Percentiles rank a stretch among this genome's conserved stretches.
These are phyloP conservation scores for Pseudorectes ferrugineus DNA, from an alignment of 2,113 vertebrate genomes.

Conservation along the genomic window DNA sequence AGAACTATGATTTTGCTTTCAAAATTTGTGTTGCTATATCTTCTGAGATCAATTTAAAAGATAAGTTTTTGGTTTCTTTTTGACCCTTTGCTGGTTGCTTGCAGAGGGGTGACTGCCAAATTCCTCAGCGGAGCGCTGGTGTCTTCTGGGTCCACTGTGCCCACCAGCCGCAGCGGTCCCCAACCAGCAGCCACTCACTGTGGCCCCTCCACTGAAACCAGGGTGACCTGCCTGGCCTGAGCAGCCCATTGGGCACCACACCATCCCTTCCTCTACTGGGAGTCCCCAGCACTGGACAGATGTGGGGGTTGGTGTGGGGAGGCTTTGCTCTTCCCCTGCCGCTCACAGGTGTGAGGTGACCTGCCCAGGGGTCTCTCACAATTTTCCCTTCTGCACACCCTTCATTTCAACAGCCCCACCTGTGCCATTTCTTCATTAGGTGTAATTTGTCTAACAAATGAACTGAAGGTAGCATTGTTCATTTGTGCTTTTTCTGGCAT, in stretches of 20 bases:
- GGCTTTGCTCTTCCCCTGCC: background rate
- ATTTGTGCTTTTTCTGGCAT: background rate
- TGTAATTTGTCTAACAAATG: background rate
- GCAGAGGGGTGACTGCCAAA: background rate
- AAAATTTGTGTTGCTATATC: background rate
- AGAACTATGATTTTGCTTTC: background rate
- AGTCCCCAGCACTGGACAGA: background rate
- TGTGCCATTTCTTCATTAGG: background rate
- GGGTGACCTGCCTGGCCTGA: background rate
- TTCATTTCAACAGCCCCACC: background rate
- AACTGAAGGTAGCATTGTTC: background rate
- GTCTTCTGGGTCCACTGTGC: background rate
- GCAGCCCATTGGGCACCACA: rapidly evolving
- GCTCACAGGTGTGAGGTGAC: background rate
- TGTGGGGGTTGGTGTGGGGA: rapidly evolving
- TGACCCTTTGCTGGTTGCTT: background rate
- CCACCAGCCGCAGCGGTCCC: rapidly evolving
- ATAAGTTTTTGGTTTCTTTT: background rate
- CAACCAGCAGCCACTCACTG: background rate
- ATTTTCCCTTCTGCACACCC: background rate
- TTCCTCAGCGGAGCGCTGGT: rapidly evolving
- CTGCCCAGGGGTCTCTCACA: rapidly evolving
- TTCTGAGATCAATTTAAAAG: background rate
- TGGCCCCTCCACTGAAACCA: background rate
- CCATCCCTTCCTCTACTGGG: background rate